Conservation (phyloP, 92 coral and sea anemone genomes). For the Montipora capitata region DNA sequence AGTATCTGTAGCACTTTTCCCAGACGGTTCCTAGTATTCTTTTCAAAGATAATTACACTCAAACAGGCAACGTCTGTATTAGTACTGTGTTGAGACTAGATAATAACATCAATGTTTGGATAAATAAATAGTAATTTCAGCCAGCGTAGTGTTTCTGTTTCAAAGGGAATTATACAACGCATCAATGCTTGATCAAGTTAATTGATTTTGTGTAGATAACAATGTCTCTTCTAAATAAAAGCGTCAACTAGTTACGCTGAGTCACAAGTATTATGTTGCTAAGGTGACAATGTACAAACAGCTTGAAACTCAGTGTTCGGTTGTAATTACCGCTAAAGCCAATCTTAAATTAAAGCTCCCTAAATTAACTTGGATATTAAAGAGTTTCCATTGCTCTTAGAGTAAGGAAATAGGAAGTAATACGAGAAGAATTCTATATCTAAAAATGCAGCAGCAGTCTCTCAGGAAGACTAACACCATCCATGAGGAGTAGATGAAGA, state of each 20-base stretch:
- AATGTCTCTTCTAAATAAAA: slow-evolving; percentile 12
- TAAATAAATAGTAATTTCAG: not conserved
- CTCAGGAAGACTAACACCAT: not conserved
- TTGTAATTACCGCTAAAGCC: slow-evolving; percentile 34
- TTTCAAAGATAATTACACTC: not conserved
- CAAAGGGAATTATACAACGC: slow-evolving; percentile 29
- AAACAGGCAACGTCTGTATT: slow-evolving; percentile 1
- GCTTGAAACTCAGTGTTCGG: not conserved
- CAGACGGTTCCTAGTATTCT: slow-evolving; percentile 12
- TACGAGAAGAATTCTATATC: no score
- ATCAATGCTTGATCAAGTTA: slow-evolving; percentile 53
- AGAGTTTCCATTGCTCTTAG: not conserved
- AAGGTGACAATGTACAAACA: slow-evolving; percentile 35
- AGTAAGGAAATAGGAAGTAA: not conserved
- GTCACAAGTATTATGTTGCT: slow-evolving; percentile 55
- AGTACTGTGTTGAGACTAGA: not conserved
- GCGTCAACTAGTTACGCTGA: slow-evolving; percentile 40
- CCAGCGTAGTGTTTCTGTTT: not conserved
- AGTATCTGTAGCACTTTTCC: slow-evolving; percentile 13
- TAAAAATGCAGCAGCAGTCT: not conserved
- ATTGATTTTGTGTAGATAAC: slow-evolving; percentile 57
- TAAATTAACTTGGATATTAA: slow-evolving; percentile 7
- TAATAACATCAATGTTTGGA: not conserved
- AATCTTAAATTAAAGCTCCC: slow-evolving; percentile 6
- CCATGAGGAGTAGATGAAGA: not conserved